Evolutionary conservation across 2,888 invertebrate genomes (phyloP).

Genomic region (Lottia gigantea): DNA sequence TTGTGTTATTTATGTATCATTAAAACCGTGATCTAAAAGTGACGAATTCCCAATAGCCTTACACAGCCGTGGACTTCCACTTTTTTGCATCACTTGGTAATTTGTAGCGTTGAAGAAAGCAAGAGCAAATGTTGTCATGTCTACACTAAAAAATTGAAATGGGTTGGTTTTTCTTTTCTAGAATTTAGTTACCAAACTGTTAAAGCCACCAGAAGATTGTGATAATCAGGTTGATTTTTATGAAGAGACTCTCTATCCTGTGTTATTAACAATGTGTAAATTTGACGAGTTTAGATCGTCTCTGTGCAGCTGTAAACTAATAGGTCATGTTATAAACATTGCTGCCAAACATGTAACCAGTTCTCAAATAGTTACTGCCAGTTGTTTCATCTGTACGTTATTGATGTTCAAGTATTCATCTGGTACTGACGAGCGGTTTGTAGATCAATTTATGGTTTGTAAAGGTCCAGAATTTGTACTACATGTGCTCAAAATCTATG

Average conservation of each 20-base stretch:
- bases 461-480: slow-evolving; percentile 46
- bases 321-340: slow-evolving; percentile 34
- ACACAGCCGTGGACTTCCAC: no score
- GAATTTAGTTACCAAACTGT: slow-evolving; percentile 28
- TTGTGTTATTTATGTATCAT: no score
- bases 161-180: slow-evolving; percentile 16
- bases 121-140: slow-evolving; percentile 28
- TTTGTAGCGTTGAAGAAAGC: no score
- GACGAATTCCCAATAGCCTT: slow-evolving; percentile 30
- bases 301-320: slow-evolving; percentile 36
- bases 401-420: slow-evolving; percentile 39
- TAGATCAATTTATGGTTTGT: slow-evolving; percentile 43
- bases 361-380: slow-evolving; percentile 27
- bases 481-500: slow-evolving; percentile 36
- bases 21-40: no score
- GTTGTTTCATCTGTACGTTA: slow-evolving; percentile 34
- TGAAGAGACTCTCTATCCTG: slow-evolving; percentile 29
- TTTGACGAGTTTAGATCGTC: slow-evolving; percentile 30
- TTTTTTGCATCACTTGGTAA: no score
- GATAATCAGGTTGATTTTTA: slow-evolving; percentile 27
- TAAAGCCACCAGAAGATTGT: slow-evolving; percentile 25
- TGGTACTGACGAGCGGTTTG: slow-evolving; percentile 40
- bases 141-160: not conserved
- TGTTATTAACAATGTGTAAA: slow-evolving; percentile 33
- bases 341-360: slow-evolving; percentile 31